Percentiles rank a stretch among this genome's conserved stretches.
Evolutionary conservation across 2,113 vertebrate species (phyloP).

Genomic region (Callospermophilus lateralis): DNA sequence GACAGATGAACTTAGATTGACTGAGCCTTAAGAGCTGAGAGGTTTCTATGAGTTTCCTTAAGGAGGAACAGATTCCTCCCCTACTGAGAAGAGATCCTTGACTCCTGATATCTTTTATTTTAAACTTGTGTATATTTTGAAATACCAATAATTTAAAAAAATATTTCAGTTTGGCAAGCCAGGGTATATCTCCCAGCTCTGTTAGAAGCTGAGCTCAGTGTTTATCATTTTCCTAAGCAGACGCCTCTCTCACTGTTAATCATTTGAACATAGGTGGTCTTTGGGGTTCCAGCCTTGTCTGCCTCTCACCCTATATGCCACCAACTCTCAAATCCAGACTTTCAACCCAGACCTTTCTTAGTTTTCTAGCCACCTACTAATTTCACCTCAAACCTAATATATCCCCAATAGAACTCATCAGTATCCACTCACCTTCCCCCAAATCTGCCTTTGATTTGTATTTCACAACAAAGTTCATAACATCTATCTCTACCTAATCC

Average conservation of each 20-base stretch:
- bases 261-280: constrained; percentile 36
- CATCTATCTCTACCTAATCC: neutral
- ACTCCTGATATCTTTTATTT: constrained; percentile 47
- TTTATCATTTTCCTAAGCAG: constrained; percentile 60
- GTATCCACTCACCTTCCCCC: neutral
- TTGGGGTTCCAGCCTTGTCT: neutral
- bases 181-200: constrained; percentile 23
- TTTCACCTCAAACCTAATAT: neutral
- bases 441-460: neutral
- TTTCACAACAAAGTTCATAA: neutral
- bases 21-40: neutral
- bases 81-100: constrained; percentile 54
- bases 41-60: constrained; percentile 41
- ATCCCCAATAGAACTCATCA: neutral
- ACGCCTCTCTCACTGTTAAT: neutral
- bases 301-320: neutral
- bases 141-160: constrained; percentile 18
- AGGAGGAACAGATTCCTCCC: constrained; percentile 20
- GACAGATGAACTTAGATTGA: neutral
- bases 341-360: neutral
- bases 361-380: constrained; percentile 6
- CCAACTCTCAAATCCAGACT: constrained; percentile 31
- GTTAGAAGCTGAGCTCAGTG: constrained; percentile 34
- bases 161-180: constrained; percentile 13
- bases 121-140: constrained; percentile 41